These are phyloP conservation scores for Sturnira hondurensis DNA, from an alignment of 2,113 vertebrate genomes.

Conservation along the genomic window DNA sequence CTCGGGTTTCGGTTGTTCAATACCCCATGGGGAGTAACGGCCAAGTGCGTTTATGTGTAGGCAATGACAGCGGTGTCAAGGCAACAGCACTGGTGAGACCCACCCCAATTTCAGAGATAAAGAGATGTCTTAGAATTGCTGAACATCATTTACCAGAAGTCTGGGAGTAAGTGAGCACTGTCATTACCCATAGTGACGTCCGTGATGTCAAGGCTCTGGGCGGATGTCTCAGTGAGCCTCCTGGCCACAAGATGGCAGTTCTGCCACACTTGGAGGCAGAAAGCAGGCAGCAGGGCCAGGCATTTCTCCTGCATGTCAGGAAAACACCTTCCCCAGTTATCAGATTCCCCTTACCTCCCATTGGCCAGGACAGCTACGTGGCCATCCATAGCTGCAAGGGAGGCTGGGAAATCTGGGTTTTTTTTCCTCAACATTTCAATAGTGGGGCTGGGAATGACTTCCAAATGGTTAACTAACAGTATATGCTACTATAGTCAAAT, in stretches of 20 bases:
- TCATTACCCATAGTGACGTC: not conserved
- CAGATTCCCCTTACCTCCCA: not conserved
- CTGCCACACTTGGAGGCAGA: not conserved
- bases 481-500: not conserved
- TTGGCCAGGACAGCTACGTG: not conserved
- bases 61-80: not conserved
- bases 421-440: not conserved
- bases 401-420: not conserved
- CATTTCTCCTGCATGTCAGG: not conserved
- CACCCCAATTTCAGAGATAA: not conserved
- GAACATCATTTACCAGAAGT: not conserved
- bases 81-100: not conserved
- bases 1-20: not conserved
- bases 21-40: not conserved
- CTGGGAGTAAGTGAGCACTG: not conserved
- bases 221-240: not conserved
- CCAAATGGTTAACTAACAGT: not conserved
- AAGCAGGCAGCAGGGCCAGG: not conserved
- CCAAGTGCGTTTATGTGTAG: too few relatives aligned
- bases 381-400: not conserved
- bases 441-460: not conserved
- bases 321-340: not conserved
- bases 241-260: not conserved
- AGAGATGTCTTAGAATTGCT: not conserved
- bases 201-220: not conserved